These are phyloP conservation scores for Cataglyphis altisquamis DNA, from an alignment of 2,888 invertebrate genomes.

Conservation along the genomic window DNA sequence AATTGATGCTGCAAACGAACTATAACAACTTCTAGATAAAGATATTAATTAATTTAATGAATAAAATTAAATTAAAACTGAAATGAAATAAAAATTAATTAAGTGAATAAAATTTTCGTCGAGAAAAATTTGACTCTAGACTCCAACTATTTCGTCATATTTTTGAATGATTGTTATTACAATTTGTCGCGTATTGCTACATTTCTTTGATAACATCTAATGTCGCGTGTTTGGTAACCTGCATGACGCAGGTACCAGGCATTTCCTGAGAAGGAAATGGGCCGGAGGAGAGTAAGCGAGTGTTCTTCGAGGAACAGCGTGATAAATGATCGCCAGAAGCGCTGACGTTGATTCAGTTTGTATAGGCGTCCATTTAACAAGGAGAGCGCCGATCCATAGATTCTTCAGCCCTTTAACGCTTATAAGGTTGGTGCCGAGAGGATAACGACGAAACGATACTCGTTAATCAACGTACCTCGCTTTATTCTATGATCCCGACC, in stretches of 20 bases:
- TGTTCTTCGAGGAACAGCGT: constrained; percentile 63
- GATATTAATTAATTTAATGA: no score
- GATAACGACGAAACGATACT: constrained; percentile 65
- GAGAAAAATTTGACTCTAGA: background rate
- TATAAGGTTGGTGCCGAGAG: constrained; percentile 67
- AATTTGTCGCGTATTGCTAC: background rate
- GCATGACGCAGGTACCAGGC: constrained; percentile 43
- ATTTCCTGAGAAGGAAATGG: constrained; percentile 45
- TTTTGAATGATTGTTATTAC: background rate
- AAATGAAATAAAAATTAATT: background rate
- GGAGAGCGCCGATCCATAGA: constrained; percentile 65
- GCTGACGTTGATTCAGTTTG: constrained; percentile 77
- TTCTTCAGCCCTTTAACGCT: constrained; percentile 68
- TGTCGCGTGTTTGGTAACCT: constrained; percentile 44
- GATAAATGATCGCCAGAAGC: constrained; percentile 73
- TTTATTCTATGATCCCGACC: constrained; percentile 52
- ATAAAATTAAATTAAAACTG: no score
- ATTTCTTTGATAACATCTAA: constrained; percentile 25
- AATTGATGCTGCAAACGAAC: background rate
- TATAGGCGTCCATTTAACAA: constrained; percentile 70
- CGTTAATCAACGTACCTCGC: constrained; percentile 73
- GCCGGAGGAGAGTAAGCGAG: constrained; percentile 59
- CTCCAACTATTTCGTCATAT: background rate
- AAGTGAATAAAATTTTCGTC: background rate
- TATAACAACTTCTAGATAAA: background rate